Conservation (phyloP, 64 coral and sea anemone species). For the Montipora foliosa region DNA sequence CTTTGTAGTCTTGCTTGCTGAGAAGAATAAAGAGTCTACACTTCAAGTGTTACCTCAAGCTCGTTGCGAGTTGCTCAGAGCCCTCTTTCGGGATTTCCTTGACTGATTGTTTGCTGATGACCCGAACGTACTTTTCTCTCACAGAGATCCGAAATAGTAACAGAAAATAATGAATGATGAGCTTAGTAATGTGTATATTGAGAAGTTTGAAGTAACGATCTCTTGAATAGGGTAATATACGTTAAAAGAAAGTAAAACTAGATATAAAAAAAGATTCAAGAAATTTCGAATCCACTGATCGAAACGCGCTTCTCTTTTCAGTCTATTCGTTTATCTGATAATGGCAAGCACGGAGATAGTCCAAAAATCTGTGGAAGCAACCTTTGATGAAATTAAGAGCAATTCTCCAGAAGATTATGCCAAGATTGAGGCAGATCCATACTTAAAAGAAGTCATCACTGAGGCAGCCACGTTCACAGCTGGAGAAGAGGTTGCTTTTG, state of each 20-base stretch:
- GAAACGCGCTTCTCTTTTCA: background rate
- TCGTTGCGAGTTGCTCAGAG: no score
- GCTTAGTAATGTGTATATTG: no score
- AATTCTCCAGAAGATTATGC: background rate
- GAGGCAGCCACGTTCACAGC: background rate
- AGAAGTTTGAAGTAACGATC: background rate
- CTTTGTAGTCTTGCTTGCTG: no score
- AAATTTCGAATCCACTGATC: background rate
- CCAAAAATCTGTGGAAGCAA: background rate
- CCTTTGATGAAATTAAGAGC: background rate
- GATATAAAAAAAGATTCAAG: background rate
- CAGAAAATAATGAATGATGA: no score
- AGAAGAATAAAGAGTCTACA: no score
- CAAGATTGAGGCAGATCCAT: background rate
- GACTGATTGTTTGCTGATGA: no score
- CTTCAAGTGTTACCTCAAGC: no score
- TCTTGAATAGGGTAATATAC: background rate
- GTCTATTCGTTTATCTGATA: background rate
- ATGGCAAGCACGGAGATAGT: background rate
- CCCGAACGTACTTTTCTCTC: no score
- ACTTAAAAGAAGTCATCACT: background rate
- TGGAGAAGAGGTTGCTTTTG: background rate
- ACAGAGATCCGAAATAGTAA: no score
- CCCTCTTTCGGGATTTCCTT: no score
- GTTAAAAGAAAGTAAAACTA: background rate